Evolutionary conservation across 2,113 vertebrate genomes (phyloP).

Genomic region (Hippocampus abdominalis): DNA sequence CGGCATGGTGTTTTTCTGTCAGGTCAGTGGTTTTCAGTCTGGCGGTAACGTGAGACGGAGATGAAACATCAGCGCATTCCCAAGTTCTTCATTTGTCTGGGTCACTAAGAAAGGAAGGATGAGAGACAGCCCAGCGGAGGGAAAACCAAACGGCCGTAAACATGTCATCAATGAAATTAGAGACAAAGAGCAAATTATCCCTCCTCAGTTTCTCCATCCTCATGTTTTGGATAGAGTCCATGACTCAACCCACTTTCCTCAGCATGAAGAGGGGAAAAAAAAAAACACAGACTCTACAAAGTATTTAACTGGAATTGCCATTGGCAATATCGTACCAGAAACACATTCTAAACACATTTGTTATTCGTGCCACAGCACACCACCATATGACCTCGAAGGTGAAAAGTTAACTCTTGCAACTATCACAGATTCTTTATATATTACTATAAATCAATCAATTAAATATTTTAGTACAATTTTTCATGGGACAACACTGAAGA

Average conservation of each 20-base stretch:
- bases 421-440: too few relatives aligned
- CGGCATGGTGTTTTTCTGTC: constrained; percentile 26
- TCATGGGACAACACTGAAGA: too few relatives aligned
- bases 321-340: constrained; percentile 22
- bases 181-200: constrained; percentile 2
- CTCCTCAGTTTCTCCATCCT: constrained; percentile 50
- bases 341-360: constrained; percentile 13
- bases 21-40: constrained; percentile 69
- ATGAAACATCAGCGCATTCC: constrained; percentile 76
- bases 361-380: not conserved
- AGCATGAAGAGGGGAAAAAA: constrained; percentile 43
- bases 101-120: constrained; percentile 26
- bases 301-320: constrained; percentile 53
- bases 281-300: constrained; percentile 42
- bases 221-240: constrained; percentile 45
- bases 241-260: constrained; percentile 53
- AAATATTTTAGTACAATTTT: too few relatives aligned
- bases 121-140: constrained; percentile 6
- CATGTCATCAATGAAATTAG: constrained; percentile 29
- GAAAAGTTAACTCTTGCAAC: constrained; percentile 15
- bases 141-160: constrained; percentile 36
- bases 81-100: constrained; percentile 57
- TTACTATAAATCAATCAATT: too few relatives aligned
- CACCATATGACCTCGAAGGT: not conserved
- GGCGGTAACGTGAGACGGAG: constrained; percentile 65